Conservation (phyloP, 2,888 invertebrate species). For the Tanypteryx hageni region DNA sequence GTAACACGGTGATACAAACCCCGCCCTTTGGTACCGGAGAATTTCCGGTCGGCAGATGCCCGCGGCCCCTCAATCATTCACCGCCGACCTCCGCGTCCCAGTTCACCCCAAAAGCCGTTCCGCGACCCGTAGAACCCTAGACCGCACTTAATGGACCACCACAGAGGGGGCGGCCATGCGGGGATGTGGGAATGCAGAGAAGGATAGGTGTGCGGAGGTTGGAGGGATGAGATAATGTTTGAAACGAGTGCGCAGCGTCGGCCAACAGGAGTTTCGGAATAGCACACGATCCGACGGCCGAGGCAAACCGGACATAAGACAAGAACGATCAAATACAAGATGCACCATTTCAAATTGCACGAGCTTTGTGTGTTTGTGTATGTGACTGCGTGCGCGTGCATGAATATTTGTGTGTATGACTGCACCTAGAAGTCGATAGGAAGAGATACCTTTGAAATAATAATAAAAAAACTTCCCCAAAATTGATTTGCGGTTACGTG, state of each 20-base stretch:
- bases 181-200: too few species aligned
- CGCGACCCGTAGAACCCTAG: conserved; percentile 1
- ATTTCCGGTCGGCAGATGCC: background rate
- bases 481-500: too few species aligned
- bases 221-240: too few species aligned
- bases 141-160: conserved; percentile 18
- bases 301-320: conserved; percentile 2
- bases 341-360: background rate
- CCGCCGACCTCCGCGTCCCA: background rate
- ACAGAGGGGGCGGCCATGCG: background rate
- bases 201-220: too few species aligned
- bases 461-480: conserved; percentile 1
- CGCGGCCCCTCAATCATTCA: conserved; percentile 20
- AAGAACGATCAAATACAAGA: background rate
- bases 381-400: background rate
- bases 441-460: background rate
- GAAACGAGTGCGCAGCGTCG: background rate
- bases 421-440: background rate
- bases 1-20: background rate
- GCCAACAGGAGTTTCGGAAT: conserved; percentile 1
- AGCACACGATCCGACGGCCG: background rate
- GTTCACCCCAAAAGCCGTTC: conserved; percentile 1
- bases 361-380: background rate
- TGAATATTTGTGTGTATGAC: background rate
- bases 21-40: background rate